Percentiles rank a stretch among this genome's conserved stretches.
phyloP scores from a whole-genome alignment of 2,888 invertebrate species.

The Mesopsocus fuscifrons region DNA sequence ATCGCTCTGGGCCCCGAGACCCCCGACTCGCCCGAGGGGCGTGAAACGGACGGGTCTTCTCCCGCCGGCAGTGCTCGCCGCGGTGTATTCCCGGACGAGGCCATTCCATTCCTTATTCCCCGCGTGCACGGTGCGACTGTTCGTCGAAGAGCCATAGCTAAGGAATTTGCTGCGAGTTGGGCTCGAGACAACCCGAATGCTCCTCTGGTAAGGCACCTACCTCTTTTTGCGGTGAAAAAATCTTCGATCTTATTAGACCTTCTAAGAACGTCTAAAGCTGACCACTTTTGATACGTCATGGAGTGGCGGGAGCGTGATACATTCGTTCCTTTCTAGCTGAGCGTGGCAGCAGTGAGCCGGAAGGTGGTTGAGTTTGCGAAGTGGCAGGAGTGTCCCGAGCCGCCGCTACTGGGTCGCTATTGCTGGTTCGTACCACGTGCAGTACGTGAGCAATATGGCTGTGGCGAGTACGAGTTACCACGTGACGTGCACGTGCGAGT shows the following conservation, averaged over 20 bases:
- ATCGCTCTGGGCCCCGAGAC: no score
- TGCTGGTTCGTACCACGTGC: constrained; percentile 24
- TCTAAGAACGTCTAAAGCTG: no score
- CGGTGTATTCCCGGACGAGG: neutral
- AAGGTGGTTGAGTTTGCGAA: constrained; percentile 24
- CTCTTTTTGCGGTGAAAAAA: no score
- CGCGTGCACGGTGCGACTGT: neutral
- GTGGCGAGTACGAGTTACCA: no score
- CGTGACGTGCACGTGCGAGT: no score
- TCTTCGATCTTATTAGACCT: no score
- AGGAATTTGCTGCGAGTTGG: neutral
- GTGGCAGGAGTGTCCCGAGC: constrained; percentile 22
- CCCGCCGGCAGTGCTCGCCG: neutral
- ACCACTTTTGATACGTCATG: no score
- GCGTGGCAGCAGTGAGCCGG: constrained; percentile 11
- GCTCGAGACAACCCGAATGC: neutral
- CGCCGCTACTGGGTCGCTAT: constrained; percentile 18
- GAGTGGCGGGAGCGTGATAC: no score
- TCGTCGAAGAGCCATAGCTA: neutral
- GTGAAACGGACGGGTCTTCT: neutral
- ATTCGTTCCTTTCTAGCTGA: neutral
- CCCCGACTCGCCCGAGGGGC: no score
- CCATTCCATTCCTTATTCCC: neutral
- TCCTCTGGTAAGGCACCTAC: no score
- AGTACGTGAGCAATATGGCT: constrained; percentile 11